Conservation (phyloP, 1,140 invertebrate genomes). For the Bombus pyrosoma region DNA sequence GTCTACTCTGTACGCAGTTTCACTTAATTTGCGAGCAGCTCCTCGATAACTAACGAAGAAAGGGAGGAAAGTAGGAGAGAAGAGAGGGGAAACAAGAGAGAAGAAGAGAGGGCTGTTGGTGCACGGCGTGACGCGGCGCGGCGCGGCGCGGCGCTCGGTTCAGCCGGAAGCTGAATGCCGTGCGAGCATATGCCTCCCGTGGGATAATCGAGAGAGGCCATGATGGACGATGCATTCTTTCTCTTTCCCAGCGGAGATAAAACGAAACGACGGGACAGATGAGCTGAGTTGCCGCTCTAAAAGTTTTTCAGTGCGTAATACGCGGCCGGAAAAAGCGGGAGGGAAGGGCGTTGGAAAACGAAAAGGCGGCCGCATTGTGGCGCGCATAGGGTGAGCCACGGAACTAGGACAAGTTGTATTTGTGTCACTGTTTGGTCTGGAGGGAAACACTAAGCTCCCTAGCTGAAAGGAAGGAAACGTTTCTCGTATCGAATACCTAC, state of each 20-base stretch:
- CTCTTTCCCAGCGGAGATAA: constrained; percentile 50
- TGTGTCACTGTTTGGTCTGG: constrained; percentile 31
- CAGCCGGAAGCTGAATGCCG: constrained; percentile 51
- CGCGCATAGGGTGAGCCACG: constrained; percentile 40
- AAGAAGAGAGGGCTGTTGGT: constrained; percentile 1
- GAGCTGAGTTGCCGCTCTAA: constrained; percentile 53
- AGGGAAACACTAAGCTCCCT: constrained; percentile 4
- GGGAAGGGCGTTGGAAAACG: constrained; percentile 36
- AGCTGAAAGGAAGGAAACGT: constrained; percentile 22
- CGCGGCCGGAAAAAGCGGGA: constrained; percentile 35
- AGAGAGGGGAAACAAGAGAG: background rate
- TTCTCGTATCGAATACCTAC: background rate
- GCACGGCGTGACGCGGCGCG: background rate
- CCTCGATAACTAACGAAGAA: background rate
- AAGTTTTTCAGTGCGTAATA: constrained; percentile 70
- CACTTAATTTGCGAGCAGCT: constrained; percentile 22
- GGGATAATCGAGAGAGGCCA: constrained; percentile 67
- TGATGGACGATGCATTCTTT: constrained; percentile 66
- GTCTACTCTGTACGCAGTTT: constrained; percentile 11
- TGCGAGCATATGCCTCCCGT: constrained; percentile 45
- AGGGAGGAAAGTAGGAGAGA: background rate
- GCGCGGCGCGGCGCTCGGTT: background rate
- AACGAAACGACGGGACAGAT: constrained; percentile 48
- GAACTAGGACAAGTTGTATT: constrained; percentile 41
- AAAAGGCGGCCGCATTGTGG: constrained; percentile 49